Base-by-base conservation (phyloP, 2,888 invertebrate genomes). In the Drosophila nigritarsus region DNA sequence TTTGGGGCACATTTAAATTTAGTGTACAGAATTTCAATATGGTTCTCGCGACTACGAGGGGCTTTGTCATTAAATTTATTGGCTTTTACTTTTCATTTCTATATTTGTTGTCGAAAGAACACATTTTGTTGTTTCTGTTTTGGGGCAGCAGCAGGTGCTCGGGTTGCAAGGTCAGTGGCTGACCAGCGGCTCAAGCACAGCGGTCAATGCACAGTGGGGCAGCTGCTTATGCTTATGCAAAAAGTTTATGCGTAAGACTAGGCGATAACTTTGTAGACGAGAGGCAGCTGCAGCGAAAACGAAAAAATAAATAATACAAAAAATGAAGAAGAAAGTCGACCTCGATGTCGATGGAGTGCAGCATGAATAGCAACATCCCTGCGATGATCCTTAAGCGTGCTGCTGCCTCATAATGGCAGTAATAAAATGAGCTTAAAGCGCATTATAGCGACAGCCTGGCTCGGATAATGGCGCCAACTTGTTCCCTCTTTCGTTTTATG, bases 341-440 rank as follows among this genome's bases (percentile, higher is more conserved):
- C 20, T 58, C 38, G 42, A 56, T 11, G 40, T 54, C 11, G 36
- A 29, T 75, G 75, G 58, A 27, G 49, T 49, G 50, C 29, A n/a
- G 50, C 29, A 50, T 50, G 29, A 29, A 67, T 7, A 32, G 69
- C 63, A 58, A 6, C 49, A 62, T 45, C 20, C 63, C 30, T 24
- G 48, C 53, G 59, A 61, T 48, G 38, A 58, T 70, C 63, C 60
- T 65, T 48, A 36, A 66, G 62, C 64, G 34, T 67, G 63, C 72
- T 70, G 61, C 67, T 65, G 59, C 67, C 66, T 82, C 91, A 91
- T 92, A 92, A 92, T 91, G 90, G 79, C 75, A 82, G 80, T 90
- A 89, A 92, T 92, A 92, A 92, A 92, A 91, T 90, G 84, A 92
- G 92, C 92, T 92, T 87, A 90, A 86, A 87, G 91, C 87, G 91